Evolutionary conservation across 2,888 invertebrate species (phyloP), one percentile per base, ranked within the genome.

Genomic region (Dolichomitus sp.): DNA sequence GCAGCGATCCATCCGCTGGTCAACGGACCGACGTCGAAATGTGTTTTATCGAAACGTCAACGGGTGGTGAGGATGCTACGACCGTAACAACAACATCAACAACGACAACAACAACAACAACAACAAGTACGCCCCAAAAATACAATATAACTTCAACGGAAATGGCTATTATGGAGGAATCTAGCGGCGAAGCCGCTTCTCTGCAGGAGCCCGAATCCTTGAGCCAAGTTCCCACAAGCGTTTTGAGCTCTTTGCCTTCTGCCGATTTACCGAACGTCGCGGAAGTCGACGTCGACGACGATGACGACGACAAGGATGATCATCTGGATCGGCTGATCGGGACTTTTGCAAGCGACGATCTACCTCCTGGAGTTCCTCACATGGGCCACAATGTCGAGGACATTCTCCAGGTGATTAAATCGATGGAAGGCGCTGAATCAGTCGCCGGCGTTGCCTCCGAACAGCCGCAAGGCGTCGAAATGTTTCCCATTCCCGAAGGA

Each of bases 321-420:
- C 79, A 80, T 57, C 74, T 85, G 30, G 84, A 81, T 42, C 59
- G 81, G 4, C 81, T 86, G 4, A 84, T 86, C 52, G 83, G 84
- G 42, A 63, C 81, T 19, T 80, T 83, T 27, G 79, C 66, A 0
- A 82, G 45, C 30, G 81, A 78, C 12, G 83, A 86, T 40, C 42
- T 86, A 0, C 68, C 70, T 11, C 17, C 63, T 2, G 84, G 81
- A 12, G 84, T 85, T 50, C 87, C 91, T 86, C 97, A 97, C 89
- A 92, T 95, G 69, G 95, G 94, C 23, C 95, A 95, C 84, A 95
- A 95, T 90, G 95, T 95, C 3, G 95, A 95, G 33, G 97, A 97
- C 86, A 94, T 97, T 72, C 94, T 97, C 11, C 97, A 97, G 92
- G 97, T 96, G 3, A 96, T 97, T 63, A 97, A 97, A 93, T 96